Conservation (phyloP, 1,140 invertebrate genomes). For the Bombus ignitus region DNA sequence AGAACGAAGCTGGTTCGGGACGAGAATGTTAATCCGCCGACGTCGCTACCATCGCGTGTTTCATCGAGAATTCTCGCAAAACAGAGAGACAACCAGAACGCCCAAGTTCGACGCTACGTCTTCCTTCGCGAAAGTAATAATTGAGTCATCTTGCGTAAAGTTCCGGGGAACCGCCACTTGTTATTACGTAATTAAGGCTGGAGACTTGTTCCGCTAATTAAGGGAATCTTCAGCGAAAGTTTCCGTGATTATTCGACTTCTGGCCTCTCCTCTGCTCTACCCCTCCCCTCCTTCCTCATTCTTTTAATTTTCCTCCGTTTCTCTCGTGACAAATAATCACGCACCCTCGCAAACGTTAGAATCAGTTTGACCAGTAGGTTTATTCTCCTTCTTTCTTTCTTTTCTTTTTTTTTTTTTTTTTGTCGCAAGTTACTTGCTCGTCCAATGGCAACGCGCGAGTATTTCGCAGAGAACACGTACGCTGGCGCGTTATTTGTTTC, state of each 20-base stretch:
- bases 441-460: background rate
- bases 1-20: background rate
- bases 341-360: background rate
- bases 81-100: background rate
- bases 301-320: background rate
- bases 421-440: background rate
- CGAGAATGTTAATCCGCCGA: constrained; percentile 19
- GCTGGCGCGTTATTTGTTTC: constrained; percentile 34
- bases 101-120: background rate
- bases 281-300: background rate
- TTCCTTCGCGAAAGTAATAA: background rate
- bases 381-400: accelerated
- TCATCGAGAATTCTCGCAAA: background rate
- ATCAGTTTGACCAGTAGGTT: background rate
- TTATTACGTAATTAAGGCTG: constrained; percentile 31
- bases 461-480: background rate
- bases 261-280: too few relatives aligned
- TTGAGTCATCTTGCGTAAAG: constrained; percentile 6
- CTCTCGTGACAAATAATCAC: background rate
- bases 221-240: constrained; percentile 1
- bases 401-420: accelerated
- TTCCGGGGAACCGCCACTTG: background rate
- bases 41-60: background rate
- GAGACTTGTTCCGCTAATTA: constrained; percentile 7
- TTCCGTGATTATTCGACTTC: constrained; percentile 3